phyloP scores from a whole-genome alignment of 2,888 invertebrate species.

The Tenthredo amoena region DNA sequence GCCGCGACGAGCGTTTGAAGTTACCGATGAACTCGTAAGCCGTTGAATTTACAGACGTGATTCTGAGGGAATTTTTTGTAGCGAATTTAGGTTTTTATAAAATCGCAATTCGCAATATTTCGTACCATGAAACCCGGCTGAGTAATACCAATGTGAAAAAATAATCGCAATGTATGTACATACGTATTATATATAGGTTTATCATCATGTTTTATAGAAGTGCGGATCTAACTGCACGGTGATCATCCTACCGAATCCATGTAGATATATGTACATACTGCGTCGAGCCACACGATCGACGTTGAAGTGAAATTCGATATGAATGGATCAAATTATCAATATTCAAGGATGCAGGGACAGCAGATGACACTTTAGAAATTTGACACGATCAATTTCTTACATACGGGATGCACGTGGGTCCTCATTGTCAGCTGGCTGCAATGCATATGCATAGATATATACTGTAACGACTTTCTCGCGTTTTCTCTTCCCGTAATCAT shows the following conservation, averaged over 20 bases:
- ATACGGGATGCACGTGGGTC: slow-evolving; percentile 22
- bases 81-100: too few species aligned
- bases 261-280: not conserved
- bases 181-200: too few species aligned
- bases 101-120: too few species aligned
- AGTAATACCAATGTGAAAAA: too few species aligned
- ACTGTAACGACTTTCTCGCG: not conserved
- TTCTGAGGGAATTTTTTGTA: too few species aligned
- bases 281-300: not conserved
- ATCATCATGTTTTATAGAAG: too few species aligned
- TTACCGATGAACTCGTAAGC: too few species aligned
- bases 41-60: too few species aligned
- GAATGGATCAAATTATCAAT: slow-evolving; percentile 51
- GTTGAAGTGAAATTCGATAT: slow-evolving; percentile 26
- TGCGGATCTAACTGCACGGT: not conserved
- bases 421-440: slow-evolving; percentile 3
- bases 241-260: not conserved
- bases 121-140: too few species aligned
- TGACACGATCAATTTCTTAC: slow-evolving; percentile 21
- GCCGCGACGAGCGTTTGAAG: too few species aligned
- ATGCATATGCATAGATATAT: not conserved
- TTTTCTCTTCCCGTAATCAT: not conserved
- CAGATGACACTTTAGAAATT: slow-evolving; percentile 38
- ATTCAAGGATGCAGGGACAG: slow-evolving; percentile 27
- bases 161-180: too few species aligned